A percentile compares a stretch with the other conserved stretches of the same genome.
These are phyloP conservation scores for Platycercus adscitus DNA, from an alignment of 2,113 vertebrate species.

Conservation along the genomic window DNA sequence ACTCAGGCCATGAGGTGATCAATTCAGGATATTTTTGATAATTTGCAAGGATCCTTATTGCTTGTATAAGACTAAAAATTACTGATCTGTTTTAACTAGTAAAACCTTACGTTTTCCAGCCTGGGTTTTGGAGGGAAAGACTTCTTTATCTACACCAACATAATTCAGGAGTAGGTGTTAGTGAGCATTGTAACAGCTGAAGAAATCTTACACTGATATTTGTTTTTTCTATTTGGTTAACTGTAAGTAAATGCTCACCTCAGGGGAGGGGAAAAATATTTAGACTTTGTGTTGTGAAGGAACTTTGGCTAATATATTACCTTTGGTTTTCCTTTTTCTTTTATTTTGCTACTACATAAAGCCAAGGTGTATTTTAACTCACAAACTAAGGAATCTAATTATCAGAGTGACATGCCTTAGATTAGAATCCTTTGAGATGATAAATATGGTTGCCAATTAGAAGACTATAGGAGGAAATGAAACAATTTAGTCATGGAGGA, in stretches of 20 bases:
- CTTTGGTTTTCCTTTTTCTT: not conserved
- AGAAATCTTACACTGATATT: not conserved
- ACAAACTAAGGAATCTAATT: not conserved
- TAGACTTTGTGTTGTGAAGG: not conserved
- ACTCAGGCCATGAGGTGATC: not conserved
- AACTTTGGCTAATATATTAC: not conserved
- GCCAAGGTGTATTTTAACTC: not conserved
- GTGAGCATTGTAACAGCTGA: not conserved
- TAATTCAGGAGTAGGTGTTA: not conserved
- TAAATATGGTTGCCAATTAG: slow-evolving; percentile 8
- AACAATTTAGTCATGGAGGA: not conserved
- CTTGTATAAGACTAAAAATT: not conserved
- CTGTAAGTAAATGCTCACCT: not conserved
- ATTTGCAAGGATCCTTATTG: not conserved
- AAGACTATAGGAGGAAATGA: not conserved
- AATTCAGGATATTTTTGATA: not conserved
- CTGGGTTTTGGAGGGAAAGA: not conserved
- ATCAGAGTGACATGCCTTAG: not conserved
- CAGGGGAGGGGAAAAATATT: not conserved
- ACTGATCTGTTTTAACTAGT: not conserved
- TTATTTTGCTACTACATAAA: not conserved
- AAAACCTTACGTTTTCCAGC: not conserved
- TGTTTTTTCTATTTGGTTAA: not conserved
- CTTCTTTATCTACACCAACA: not conserved
- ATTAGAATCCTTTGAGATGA: not conserved